These are phyloP conservation scores for Oryzias celebensis DNA, from an alignment of 2,113 vertebrate species.

Conservation along the genomic window DNA sequence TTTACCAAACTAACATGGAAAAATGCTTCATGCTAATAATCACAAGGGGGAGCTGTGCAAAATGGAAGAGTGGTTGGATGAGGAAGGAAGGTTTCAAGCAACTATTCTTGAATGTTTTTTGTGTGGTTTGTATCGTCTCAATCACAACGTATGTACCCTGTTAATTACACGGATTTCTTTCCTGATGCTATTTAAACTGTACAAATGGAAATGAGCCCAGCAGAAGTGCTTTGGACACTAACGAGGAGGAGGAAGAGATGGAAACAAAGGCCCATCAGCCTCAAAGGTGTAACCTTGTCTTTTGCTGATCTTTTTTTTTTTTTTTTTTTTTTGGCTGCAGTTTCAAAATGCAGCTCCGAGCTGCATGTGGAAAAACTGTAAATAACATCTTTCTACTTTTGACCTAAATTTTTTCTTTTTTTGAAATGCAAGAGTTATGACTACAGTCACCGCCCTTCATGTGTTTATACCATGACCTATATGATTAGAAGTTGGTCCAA, in stretches of 20 bases:
- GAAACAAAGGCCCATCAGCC: slow-evolving; percentile 21
- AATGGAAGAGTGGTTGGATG: slow-evolving; percentile 32
- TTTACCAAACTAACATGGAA: slow-evolving; percentile 20
- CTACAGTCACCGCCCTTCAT: slow-evolving; percentile 51
- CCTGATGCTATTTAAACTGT: slow-evolving; percentile 52
- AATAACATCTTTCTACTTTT: slow-evolving; percentile 79
- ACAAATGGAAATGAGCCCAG: slow-evolving; percentile 53
- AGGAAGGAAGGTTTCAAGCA: slow-evolving; percentile 38
- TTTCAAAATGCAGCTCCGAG: slow-evolving; percentile 68
- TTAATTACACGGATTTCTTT: slow-evolving; percentile 47
- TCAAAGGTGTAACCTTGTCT: slow-evolving; percentile 50
- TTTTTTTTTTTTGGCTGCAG: slow-evolving; percentile 62
- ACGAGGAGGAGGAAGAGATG: slow-evolving; percentile 42
- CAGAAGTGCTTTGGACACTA: slow-evolving; percentile 56
- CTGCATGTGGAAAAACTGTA: slow-evolving; percentile 81
- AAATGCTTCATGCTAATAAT: slow-evolving; percentile 23
- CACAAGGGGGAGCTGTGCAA: slow-evolving; percentile 64
- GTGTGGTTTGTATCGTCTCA: slow-evolving; percentile 47
- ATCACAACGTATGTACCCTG: slow-evolving; percentile 48
- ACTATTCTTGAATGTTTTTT: slow-evolving; percentile 48
- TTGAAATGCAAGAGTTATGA: slow-evolving; percentile 67
- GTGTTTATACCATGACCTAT: slow-evolving; percentile 57
- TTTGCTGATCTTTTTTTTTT: slow-evolving; percentile 48
- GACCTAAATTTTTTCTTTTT: slow-evolving; percentile 53
- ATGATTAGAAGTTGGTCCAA: slow-evolving; percentile 53